phyloP scores from a whole-genome alignment of 2,113 vertebrate genomes.

The Macroglossus sobrinus region DNA sequence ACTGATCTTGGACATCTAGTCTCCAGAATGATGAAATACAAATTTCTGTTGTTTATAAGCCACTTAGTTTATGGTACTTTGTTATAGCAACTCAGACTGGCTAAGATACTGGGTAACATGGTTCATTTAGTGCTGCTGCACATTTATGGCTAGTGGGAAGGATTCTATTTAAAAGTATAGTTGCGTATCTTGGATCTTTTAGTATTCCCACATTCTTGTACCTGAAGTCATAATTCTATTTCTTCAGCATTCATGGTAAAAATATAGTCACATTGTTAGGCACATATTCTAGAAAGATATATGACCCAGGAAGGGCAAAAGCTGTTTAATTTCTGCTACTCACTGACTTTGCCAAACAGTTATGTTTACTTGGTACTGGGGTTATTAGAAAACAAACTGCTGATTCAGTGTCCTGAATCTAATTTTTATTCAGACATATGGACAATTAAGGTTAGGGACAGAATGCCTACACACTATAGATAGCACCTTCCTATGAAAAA shows the following conservation, averaged over 20 bases:
- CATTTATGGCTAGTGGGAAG: not conserved
- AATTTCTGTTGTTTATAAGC: not conserved
- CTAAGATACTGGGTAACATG: not conserved
- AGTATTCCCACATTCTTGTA: not conserved
- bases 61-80: not conserved
- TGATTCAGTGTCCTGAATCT: not conserved
- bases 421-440: not conserved
- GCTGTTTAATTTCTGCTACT: not conserved
- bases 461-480: not conserved
- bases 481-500: not conserved
- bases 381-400: not conserved
- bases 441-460: not conserved
- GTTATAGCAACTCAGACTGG: not conserved
- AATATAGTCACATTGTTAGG: not conserved
- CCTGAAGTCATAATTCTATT: not conserved
- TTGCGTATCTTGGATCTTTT: not conserved
- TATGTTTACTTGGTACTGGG: not conserved
- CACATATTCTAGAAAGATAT: not conserved
- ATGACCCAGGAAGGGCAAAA: not conserved
- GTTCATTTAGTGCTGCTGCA: not conserved
- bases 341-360: not conserved
- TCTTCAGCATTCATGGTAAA: not conserved
- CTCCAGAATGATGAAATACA: not conserved
- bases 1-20: not conserved
- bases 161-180: not conserved